Evolutionary conservation across 2,797 vertebrate species (phyloP), one percentile per base, ranked within the genome.

Genomic region (Pseudocheirus occidentalis): DNA sequence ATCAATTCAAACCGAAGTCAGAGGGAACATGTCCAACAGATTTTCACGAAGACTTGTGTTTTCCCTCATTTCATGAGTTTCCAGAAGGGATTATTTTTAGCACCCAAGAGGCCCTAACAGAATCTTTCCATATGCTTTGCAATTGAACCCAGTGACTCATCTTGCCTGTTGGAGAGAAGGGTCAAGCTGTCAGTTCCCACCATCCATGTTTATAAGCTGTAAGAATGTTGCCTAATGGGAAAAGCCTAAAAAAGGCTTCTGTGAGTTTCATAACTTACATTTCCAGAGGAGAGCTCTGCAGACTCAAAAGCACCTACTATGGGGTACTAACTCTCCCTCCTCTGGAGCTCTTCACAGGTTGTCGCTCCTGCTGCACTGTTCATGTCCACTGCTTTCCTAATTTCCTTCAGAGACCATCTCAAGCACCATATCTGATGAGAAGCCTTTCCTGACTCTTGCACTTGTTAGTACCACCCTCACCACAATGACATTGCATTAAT

Each of bases 61-160:
- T 96, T 93, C n/a, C 24, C 29, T 94, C 95, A 87, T 46, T 95
- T 40, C 50, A 87, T 46, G 73, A 28, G 55, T 57, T 62, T 96
- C 92, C 93, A 53, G 53, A 94, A 34, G n/a, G 28, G n/a, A 31
- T 27, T 95, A 92, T 92, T 92, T 96, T 97, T 96, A 96, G 92
- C 21, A 29, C 73, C 53, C 95, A 24, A 93, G 53, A 62, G 62
- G 73, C 40, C 0, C 3, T 90, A 21, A 73, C 57, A 95, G 94
- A 95, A 94, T 55, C n/a, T 31, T 40, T 7, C 92, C 93, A 81
- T 14, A 91, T 5, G 56, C 94, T 94, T 90, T 34, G 11, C 50
- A 93, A 29, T 27, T 90, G 62, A 56, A 0, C 62, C 54, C 50
- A 27, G 93, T 40, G 90, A 6, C 56, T 56, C n/a, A 95, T 91